Base-by-base conservation (phyloP, 2,888 invertebrate genomes). In the Perithous albicinctus region DNA sequence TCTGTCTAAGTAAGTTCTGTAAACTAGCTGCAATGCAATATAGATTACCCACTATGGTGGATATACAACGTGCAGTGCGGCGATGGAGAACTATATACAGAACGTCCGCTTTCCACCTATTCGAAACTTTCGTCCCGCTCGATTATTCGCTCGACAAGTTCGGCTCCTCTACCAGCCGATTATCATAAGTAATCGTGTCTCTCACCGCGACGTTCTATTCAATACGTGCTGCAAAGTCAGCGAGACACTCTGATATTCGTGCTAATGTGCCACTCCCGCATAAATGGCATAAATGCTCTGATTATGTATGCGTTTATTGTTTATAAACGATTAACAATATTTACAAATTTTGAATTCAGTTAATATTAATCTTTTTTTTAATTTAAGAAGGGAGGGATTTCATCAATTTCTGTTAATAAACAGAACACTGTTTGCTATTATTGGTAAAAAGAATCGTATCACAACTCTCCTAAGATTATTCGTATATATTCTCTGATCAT, bases 121-220 rank as follows among this genome's bases (percentile, higher is more conserved):
- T 75, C 18, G 43, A 43, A 75, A 75, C 66, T 75, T 75, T 66
- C 18, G 66, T 29, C 23, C 18, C 46, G 38, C 56, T 61, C 48
- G 75, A 66, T 75, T 75, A 75, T 75, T 75, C 75, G n/a, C 66
- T 75, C 66, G 43, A 41, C 56, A 46, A 75, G n/a, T 32, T 43
- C 20, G 29, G 20, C 12, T 12, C 6, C n/a, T 23, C 18, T 29
- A 64, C 12, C n/a, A 41, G 75, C 59, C 35, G 56, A 67, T 67
- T 75, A 75, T 75, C 66, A 75, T 75, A 75, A 75, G 75, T 75
- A 56, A 75, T 56, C 32, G 66, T n/a, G 20, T 38, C 48, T 56
- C 70, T 75, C 79, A 80, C 69, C 73, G 67, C 63, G 41, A 26
- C 12, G 12, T 7, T 12, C 15, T 41, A 18, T 38, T 59, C 32